Base-by-base conservation (phyloP, 30 jellyfish, hydroid and myxozoan species). In the Hydra vulgaris region DNA sequence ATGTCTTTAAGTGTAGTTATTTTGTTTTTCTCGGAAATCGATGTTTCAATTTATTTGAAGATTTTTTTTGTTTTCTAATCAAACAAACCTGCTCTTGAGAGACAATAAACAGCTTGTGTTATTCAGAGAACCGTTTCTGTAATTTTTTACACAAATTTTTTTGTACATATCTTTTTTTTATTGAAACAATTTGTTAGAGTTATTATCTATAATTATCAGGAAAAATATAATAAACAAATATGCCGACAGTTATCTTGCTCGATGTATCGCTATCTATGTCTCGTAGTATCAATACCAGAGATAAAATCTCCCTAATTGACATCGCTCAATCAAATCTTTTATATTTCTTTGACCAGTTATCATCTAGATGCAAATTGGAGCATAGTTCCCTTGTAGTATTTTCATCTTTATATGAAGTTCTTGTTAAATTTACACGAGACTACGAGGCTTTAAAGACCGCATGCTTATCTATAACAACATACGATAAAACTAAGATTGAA, bases 201-300 rank as follows among this genome's bases (percentile, higher is more conserved):
- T n/a, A n/a, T n/a, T n/a, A n/a, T n/a, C n/a, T n/a, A n/a, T n/a
- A n/a, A n/a, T n/a, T n/a, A n/a, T n/a, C n/a, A n/a, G n/a, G n/a
- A n/a, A n/a, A n/a, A n/a, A n/a, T n/a, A n/a, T n/a, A n/a, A 40
- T 40, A 40, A 1, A 66, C 66, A 53, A 89, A 67, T 15, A 91
- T 91, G 97, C 97, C 97, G 1, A 91, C 97, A 3, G 96, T 91
- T 22, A 81, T 86, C 7, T 88, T 91, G 16, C 85, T 91, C n/a
- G 97, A 91, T 73, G 95, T 85, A 72, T 91, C 97, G 1, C 82
- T 91, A 76, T 91, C 97, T 26, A 91, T 91, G 97, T 74, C 96
- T 4, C 83, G 95, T 52, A 67, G 91, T 61, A 68, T 82, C 53
- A 25, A 78, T 52, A 88, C 88, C n/a, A 79, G 86, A 18, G 82